A percentile compares a stretch with the other conserved stretches of the same genome.
Conservation (phyloP, 2,113 vertebrate genomes). For the Oryzias celebensis region DNA sequence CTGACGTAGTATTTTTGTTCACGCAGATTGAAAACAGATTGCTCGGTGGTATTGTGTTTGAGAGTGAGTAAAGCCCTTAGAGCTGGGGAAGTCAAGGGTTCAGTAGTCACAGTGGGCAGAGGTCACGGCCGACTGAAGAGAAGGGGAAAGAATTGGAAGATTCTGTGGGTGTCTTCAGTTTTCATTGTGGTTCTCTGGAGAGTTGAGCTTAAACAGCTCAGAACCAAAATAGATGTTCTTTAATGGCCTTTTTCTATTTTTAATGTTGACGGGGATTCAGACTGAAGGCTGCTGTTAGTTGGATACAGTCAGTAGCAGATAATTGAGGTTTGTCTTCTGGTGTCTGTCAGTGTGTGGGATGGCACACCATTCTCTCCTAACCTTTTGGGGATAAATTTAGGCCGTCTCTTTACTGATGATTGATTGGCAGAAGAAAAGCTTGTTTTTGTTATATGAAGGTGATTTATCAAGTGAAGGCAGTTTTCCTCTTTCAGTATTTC, state of each 20-base stretch:
- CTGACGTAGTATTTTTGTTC: conserved; percentile 53
- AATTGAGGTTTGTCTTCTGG: conserved; percentile 4
- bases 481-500: conserved; percentile 1
- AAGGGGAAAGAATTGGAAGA: conserved; percentile 26
- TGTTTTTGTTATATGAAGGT: neutral
- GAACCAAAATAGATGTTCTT: conserved; percentile 16
- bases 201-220: conserved; percentile 1
- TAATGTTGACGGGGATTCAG: conserved; percentile 3
- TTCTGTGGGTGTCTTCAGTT: conserved; percentile 51
- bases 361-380: conserved; percentile 28
- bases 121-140: conserved; percentile 31
- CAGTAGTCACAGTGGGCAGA: conserved; percentile 39
- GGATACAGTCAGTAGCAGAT: neutral
- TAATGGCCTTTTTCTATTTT: conserved; percentile 1
- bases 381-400: conserved; percentile 45
- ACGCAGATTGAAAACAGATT: conserved; percentile 47
- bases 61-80: conserved; percentile 36
- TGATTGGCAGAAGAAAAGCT: conserved; percentile 3
- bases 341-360: conserved; percentile 26
- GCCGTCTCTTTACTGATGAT: conserved; percentile 42
- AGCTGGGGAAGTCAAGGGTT: conserved; percentile 46
- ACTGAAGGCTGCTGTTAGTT: conserved; percentile 4
- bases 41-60: conserved; percentile 25
- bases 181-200: conserved; percentile 19
- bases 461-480: conserved; percentile 12